Conservation (phyloP, 2,888 invertebrate species). For the Archaeoteleia sp. region DNA sequence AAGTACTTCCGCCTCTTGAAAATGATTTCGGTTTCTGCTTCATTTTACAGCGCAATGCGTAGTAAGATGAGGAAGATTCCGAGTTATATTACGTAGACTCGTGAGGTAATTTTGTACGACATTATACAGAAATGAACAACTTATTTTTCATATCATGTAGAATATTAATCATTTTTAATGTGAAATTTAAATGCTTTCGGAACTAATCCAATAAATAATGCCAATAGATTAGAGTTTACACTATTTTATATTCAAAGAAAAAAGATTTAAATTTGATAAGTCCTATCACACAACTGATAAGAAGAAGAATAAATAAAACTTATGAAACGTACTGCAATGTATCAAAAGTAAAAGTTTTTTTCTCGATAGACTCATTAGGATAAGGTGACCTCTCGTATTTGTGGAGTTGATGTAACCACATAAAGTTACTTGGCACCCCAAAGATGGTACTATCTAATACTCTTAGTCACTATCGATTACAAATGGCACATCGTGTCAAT, state of each 20-base stretch:
- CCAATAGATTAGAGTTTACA: background rate
- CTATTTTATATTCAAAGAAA: background rate
- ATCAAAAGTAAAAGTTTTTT: conserved; percentile 17
- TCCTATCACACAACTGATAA: too few relatives aligned
- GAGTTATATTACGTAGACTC: background rate
- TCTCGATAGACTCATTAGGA: conserved; percentile 47
- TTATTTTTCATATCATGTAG: background rate
- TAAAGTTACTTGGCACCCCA: conserved; percentile 30
- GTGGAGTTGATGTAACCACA: conserved; percentile 62
- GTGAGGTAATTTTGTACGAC: background rate
- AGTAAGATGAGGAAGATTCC: background rate
- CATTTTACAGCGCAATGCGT: too few relatives aligned
- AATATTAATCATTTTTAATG: too few relatives aligned
- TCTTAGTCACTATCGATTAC: conserved; percentile 46
- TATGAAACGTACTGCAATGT: too few relatives aligned
- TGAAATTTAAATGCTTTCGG: background rate
- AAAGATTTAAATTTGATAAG: background rate
- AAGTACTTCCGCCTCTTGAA: background rate
- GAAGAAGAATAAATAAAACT: background rate
- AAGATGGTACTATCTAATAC: conserved; percentile 42
- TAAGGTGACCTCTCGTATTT: conserved; percentile 56
- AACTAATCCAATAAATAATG: background rate
- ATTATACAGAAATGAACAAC: background rate
- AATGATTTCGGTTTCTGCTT: background rate
- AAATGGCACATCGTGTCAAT: conserved; percentile 26